phyloP scores from a whole-genome alignment of 2,888 invertebrate genomes.

The Rhagium mordax region DNA sequence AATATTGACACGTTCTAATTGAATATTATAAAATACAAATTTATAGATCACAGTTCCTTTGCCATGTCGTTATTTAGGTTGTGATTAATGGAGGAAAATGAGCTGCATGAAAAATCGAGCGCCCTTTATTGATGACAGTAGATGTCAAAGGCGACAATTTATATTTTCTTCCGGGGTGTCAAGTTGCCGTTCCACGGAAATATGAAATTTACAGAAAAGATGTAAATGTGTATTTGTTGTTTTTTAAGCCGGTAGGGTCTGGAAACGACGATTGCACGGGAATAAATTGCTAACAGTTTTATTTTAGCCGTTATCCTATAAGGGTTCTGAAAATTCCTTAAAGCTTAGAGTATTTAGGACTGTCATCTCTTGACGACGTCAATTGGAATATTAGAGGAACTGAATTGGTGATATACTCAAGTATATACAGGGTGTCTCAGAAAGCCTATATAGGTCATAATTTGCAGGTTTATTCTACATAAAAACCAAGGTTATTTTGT shows the following conservation, averaged over 20 bases:
- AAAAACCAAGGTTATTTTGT: no score
- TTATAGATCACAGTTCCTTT: slow-evolving; percentile 31
- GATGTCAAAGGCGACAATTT: slow-evolving; percentile 62
- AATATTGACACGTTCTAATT: slow-evolving; percentile 33
- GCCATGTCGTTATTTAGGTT: slow-evolving; percentile 35
- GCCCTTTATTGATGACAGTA: slow-evolving; percentile 62
- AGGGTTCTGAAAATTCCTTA: slow-evolving; percentile 10
- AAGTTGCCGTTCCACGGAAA: slow-evolving; percentile 45
- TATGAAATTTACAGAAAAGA: slow-evolving; percentile 50
- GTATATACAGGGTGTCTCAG: no score
- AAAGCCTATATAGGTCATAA: no score
- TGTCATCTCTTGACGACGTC: not conserved
- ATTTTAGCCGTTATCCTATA: slow-evolving; percentile 24
- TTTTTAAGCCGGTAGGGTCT: not conserved
- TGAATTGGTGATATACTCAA: no score
- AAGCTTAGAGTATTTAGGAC: not conserved
- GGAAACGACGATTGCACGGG: slow-evolving; percentile 5
- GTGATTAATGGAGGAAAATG: slow-evolving; percentile 62
- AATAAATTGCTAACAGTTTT: slow-evolving; percentile 26
- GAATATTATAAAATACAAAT: slow-evolving; percentile 41
- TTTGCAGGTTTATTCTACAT: no score
- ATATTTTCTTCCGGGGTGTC: slow-evolving; percentile 57
- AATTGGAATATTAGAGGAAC: not conserved
- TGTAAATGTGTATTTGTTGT: slow-evolving; percentile 51
- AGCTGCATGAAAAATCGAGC: slow-evolving; percentile 59